phyloP scores from a whole-genome alignment of 2,888 invertebrate species.

The Pachydiplax longipennis region DNA sequence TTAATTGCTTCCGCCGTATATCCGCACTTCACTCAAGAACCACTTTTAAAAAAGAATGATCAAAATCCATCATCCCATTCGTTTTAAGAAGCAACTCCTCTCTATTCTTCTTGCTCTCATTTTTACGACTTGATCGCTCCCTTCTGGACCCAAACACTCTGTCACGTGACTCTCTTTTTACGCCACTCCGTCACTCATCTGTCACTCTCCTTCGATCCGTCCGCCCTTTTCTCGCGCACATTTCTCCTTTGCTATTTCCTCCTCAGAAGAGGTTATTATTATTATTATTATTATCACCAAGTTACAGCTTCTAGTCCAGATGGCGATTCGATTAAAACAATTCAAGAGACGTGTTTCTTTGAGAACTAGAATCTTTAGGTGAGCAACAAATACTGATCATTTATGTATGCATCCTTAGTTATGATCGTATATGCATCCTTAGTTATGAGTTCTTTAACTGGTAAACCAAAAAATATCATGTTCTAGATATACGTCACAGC shows the following conservation, averaged over 20 bases:
- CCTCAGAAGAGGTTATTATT: too few species aligned
- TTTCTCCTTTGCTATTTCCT: not conserved
- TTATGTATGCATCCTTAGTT: too few species aligned
- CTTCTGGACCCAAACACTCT: not conserved
- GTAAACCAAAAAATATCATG: too few species aligned
- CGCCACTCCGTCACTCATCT: conserved; percentile 40
- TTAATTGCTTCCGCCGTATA: not conserved
- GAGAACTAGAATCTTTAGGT: too few species aligned
- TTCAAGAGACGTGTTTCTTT: too few species aligned
- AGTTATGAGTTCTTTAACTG: too few species aligned
- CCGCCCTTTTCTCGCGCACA: not conserved
- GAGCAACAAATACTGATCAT: too few species aligned
- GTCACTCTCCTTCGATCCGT: not conserved
- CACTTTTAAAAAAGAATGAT: not conserved
- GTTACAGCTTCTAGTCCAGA: too few species aligned
- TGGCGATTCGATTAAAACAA: too few species aligned
- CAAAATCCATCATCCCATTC: not conserved
- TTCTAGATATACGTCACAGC: too few species aligned
- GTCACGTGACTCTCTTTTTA: conserved; percentile 3
- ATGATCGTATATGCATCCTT: too few species aligned
- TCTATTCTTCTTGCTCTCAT: not conserved
- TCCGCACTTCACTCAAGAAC: not conserved
- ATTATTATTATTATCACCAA: too few species aligned
- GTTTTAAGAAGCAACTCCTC: conserved; percentile 5
- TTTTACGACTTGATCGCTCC: not conserved